phyloP scores from a whole-genome alignment of 37 sponge, comb jelly and placozoan species.

The Aphrocallistes beatrix region DNA sequence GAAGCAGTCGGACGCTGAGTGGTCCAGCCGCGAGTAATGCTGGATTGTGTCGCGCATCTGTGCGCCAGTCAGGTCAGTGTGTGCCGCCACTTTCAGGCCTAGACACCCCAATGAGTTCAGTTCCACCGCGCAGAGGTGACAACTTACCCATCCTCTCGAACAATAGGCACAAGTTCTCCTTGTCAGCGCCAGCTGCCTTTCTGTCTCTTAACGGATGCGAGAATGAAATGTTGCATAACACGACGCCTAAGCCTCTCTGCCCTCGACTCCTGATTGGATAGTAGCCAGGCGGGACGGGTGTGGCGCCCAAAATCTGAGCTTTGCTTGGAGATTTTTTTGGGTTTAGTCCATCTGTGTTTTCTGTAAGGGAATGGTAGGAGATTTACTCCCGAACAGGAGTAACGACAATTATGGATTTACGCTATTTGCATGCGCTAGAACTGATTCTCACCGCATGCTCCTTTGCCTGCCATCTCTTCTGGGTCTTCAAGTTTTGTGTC shows the following conservation, averaged over 20 bases:
- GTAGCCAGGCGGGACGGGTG: neutral
- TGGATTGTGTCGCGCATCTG: conserved; percentile 3
- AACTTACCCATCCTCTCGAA: neutral
- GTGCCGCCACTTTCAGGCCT: neutral
- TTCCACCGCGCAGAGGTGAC: no score
- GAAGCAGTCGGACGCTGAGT: conserved; percentile 41
- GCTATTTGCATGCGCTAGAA: no score
- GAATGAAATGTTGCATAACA: neutral
- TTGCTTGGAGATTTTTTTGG: neutral
- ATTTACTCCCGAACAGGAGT: neutral
- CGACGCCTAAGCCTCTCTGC: neutral
- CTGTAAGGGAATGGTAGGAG: neutral
- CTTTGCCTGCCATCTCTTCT: neutral
- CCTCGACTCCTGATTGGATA: neutral
- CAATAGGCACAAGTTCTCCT: neutral
- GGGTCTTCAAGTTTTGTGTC: neutral
- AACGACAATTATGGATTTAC: no score
- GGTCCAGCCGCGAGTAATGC: conserved; percentile 23
- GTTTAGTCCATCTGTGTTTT: neutral
- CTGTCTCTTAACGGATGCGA: neutral
- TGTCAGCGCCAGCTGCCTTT: neutral
- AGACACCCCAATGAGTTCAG: neutral
- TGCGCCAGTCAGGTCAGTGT: neutral
- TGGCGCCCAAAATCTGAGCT: no score
- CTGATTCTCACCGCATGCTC: no score